Evolutionary conservation across 2,888 invertebrate genomes (phyloP).

Genomic region (Parelbella ahira): DNA sequence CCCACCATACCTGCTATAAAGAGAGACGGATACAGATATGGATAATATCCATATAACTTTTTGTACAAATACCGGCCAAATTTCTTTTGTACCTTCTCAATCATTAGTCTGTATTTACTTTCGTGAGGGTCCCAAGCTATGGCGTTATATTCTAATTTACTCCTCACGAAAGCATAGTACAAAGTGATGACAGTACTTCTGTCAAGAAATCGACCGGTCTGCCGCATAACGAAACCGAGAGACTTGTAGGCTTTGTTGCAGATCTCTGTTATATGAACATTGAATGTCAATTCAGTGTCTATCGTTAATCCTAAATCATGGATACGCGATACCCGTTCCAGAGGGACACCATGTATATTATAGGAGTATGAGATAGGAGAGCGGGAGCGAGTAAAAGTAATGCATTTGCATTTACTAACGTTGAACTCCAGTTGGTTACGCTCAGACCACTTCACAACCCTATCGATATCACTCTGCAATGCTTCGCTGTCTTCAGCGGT

Average conservation of each 20-base stretch:
- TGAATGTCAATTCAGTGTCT: constrained; percentile 2
- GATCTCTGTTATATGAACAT: background rate
- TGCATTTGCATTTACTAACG: background rate
- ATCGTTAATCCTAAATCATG: constrained; percentile 1
- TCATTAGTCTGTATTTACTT: constrained; percentile 14
- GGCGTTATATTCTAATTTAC: constrained; percentile 2
- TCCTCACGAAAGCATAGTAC: background rate
- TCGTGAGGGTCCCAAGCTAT: constrained; percentile 11
- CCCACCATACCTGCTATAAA: constrained; percentile 27
- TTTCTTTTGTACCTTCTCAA: constrained; percentile 27
- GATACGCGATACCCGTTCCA: background rate
- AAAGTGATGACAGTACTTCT: background rate
- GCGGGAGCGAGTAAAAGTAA: constrained; percentile 1
- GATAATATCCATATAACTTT: constrained; percentile 22
- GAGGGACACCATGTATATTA: background rate
- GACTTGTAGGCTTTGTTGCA: background rate
- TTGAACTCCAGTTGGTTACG: background rate
- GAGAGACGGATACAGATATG: constrained; percentile 25
- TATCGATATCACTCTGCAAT: constrained; percentile 11
- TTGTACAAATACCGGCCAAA: constrained; percentile 12
- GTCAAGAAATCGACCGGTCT: background rate
- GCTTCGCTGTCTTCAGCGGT: background rate
- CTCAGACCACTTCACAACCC: background rate
- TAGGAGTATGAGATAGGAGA: background rate
- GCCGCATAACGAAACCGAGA: background rate